Evolutionary conservation across 2,113 vertebrate genomes (phyloP).

Genomic region (Sialia sialis): DNA sequence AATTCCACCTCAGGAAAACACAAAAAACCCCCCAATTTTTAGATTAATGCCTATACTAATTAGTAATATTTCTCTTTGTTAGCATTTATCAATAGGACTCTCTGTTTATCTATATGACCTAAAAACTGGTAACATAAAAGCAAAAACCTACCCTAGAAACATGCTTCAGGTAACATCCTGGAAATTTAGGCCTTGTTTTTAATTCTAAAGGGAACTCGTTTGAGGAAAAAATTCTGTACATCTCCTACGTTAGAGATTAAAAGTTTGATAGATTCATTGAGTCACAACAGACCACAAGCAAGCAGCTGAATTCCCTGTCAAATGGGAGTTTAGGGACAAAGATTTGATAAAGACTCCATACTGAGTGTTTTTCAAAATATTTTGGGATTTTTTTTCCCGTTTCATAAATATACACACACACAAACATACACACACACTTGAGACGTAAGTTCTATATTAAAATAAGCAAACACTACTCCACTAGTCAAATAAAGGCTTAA

Average conservation of each 20-base stretch:
- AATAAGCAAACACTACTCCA: neutral
- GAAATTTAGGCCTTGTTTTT: neutral
- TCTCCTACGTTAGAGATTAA: neutral
- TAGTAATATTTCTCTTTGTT: neutral
- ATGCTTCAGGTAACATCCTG: neutral
- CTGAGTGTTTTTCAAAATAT: neutral
- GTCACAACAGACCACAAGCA: neutral
- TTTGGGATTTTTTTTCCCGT: neutral
- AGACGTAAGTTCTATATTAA: neutral
- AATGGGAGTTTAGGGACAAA: neutral
- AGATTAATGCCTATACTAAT: neutral
- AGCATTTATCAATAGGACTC: neutral
- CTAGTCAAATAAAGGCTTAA: neutral
- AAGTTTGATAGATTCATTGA: neutral
- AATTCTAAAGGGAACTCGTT: neutral
- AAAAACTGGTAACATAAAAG: neutral
- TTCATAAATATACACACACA: neutral
- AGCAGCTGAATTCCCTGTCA: neutral
- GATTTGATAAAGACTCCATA: neutral
- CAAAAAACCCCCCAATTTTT: rapidly evolving
- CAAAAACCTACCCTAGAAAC: neutral
- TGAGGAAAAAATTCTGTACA: neutral
- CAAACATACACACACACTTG: neutral
- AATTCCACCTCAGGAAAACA: neutral
- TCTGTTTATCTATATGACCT: neutral